phyloP scores from a whole-genome alignment of 2,797 vertebrate species.

The Gadopsis marmoratus region DNA sequence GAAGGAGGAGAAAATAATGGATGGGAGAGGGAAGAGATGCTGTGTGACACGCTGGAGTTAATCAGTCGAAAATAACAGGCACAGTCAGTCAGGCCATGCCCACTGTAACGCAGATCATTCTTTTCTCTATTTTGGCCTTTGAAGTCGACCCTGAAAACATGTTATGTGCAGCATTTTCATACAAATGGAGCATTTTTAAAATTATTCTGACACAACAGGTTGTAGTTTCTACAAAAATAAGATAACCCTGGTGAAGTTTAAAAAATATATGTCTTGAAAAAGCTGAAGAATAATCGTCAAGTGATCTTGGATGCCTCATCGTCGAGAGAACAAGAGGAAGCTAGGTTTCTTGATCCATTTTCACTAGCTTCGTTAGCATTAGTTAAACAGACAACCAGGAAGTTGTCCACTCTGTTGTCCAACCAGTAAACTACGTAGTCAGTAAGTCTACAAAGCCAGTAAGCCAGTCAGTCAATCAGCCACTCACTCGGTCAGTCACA shows the following conservation, averaged over 20 bases:
- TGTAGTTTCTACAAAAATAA: neutral
- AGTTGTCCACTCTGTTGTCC: neutral
- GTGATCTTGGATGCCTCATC: neutral
- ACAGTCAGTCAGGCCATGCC: slow-evolving; percentile 25
- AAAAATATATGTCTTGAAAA: no score
- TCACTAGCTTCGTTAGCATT: slow-evolving; percentile 69
- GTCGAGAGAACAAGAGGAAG: slow-evolving; percentile 44
- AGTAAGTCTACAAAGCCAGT: no score
- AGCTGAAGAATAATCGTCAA: neutral
- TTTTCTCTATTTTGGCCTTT: slow-evolving; percentile 5
- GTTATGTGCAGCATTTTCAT: neutral
- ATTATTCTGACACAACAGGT: neutral
- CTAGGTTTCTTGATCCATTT: slow-evolving; percentile 67
- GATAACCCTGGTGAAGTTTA: neutral
- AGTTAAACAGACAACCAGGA: slow-evolving; percentile 57
- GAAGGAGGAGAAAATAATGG: slow-evolving; percentile 57
- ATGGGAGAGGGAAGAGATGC: slow-evolving; percentile 23
- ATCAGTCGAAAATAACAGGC: slow-evolving; percentile 32
- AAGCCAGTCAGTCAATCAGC: slow-evolving; percentile 10
- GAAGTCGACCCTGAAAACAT: slow-evolving; percentile 9
- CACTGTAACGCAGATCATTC: slow-evolving; percentile 27
- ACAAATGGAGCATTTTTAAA: neutral
- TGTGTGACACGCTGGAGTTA: slow-evolving; percentile 37
- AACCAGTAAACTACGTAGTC: neutral
- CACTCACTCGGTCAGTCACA: slow-evolving; percentile 39